Base-by-base conservation (phyloP, 2,888 invertebrate genomes). In the Aproaerema taeniolella region DNA sequence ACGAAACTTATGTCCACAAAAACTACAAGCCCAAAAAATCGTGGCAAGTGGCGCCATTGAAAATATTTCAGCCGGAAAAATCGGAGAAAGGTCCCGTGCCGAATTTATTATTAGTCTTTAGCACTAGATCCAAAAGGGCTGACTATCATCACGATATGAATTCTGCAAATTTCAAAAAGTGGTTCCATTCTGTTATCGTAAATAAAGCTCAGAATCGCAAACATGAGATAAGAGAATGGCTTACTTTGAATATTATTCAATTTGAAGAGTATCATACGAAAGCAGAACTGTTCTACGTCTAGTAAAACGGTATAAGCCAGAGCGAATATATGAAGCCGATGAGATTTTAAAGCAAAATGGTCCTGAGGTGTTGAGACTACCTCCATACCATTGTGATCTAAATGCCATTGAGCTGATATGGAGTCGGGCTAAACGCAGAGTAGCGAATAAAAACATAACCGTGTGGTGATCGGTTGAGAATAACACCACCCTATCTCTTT, bases 61-160 rank as follows among this genome's bases (percentile, higher is more conserved):
- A 24, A 53, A 49, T 17, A 53, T 54, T 15, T 52, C 50, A 2
- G 20, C 47, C 30, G 54, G 52, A 6, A 55, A 55, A 46, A 38
- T 50, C 45, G 28, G 46, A 48, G 11, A 38, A 44, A 38, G 42
- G 47, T 20, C 47, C 50, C 45, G 42, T 49, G 15, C 40, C 46
- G 12, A 46, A 47, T 43, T 44, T 41, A 9, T 34, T 50, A 6
- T 43, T 50, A 35, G 34, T 43, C 13, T 50, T 43, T 36, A 52
- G 45, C 25, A 51, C 49, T 1, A 53, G 53, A 43, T 52, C 50
- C 9, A 51, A 44, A 36, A 39, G 40, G 32, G 48, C 51, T 6
- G 53, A 51, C 25, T 51, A 52, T 30, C 51, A 52, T 28, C 38
- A 51, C 34, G 50, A 52, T n/a, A 52, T 50, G 50, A 52, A 53